A percentile compares a stretch with the other conserved stretches of the same genome.
These are phyloP conservation scores for Henricia sp. DNA, from an alignment of 53 echinoderm and acorn worm genomes.

Conservation along the genomic window DNA sequence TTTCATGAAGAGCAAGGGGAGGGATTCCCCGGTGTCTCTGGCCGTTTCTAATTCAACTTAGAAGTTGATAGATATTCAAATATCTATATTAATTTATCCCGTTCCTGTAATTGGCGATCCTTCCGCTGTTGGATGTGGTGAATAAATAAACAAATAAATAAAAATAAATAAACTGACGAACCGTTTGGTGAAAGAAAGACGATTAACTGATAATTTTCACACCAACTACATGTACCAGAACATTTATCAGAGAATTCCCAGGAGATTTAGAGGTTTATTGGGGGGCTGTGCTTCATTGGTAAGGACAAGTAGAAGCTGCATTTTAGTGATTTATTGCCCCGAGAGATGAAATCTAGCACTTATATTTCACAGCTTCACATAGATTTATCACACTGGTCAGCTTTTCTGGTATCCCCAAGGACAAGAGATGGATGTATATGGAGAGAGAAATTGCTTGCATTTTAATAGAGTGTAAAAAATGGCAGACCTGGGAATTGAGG, in stretches of 20 bases:
- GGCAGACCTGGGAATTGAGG: neutral
- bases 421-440: neutral
- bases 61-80: too few relatives aligned
- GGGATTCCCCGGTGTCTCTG: too few relatives aligned
- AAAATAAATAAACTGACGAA: too few relatives aligned
- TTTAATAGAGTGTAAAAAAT: slow-evolving; percentile 6
- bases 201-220: too few relatives aligned
- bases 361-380: neutral
- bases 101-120: too few relatives aligned
- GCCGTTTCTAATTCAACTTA: too few relatives aligned
- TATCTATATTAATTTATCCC: too few relatives aligned
- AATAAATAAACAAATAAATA: too few relatives aligned
- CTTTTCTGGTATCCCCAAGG: neutral
- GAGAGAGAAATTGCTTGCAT: neutral
- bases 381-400: neutral
- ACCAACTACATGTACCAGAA: too few relatives aligned
- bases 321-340: slow-evolving; percentile 24
- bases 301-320: slow-evolving; percentile 10
- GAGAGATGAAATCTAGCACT: slow-evolving; percentile 18
- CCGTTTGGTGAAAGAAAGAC: too few relatives aligned
- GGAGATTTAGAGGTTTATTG: slow-evolving; percentile 8
- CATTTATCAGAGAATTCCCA: slow-evolving; percentile 4
- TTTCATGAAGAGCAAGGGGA: too few relatives aligned
- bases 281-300: slow-evolving; percentile 13
- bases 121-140: too few relatives aligned